Base-by-base conservation (phyloP, 2,797 vertebrate species). In the Chaunax sp. region DNA sequence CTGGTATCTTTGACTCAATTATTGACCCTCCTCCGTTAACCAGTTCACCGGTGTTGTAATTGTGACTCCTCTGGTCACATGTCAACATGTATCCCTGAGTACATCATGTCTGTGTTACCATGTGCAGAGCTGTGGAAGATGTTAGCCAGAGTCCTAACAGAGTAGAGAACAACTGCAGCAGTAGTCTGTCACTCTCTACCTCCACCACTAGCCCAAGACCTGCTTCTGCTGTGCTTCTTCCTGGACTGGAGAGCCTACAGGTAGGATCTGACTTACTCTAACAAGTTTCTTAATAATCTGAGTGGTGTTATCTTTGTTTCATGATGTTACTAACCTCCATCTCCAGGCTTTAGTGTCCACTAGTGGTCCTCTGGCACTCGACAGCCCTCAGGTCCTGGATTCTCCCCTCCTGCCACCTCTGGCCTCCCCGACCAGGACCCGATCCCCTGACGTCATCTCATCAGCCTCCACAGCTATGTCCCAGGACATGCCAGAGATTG, bases 371-470 rank as follows among this genome's bases (percentile, higher is more conserved):
- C 88, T 96, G 19, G 75, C 90, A 0, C 85, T 97, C 50, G 97
- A 98, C 61, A 54, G 11, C 59, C 84, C 96, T 51, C 95, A 95
- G 83, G 90, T 95, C 47, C 90, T 96, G 55, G 97, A 98, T 66
- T 92, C 96, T 59, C 94, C 96, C 6, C 93, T 97, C 75, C 91
- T 96, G 69, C 91, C 95, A 12, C 92, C 94, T 0, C 94, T 98
- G 84, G 92, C 95, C 12, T 99, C 98, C 18, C 98, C 97, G 0
- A 98, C 96, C 15, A 94, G 97, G 0, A 95, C 96, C 38, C 96
- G 98, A 41, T 99, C 98, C 0, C 98, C 98, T 0, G 98, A 99
- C 0, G 98, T 99, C 76, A 99, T 99, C 84, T 99, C 98, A 44
- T 99, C 98, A 0, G 98, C 97, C 58, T 99, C 98, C 59, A 98